Evolutionary conservation across 2,797 vertebrate species (phyloP), one percentile per base, ranked within the genome.

Genomic region (Peromyscus melanophrys): DNA sequence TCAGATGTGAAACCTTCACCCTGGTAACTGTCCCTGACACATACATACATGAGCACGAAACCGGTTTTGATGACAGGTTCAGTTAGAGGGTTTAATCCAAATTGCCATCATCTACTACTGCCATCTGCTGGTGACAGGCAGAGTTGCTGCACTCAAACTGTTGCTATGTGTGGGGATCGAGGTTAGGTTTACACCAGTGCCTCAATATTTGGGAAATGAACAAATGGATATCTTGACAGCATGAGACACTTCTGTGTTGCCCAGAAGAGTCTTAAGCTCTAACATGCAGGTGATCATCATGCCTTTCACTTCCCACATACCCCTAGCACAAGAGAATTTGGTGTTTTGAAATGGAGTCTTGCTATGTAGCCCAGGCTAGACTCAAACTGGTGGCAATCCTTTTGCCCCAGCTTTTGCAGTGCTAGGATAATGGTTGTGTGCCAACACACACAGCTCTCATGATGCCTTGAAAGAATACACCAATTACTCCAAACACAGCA

Each of bases 81-180:
- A 3, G 25, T 61, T 17, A 17, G 25, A 82, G 13, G 10, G 10
- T 61, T 43, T 16, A 90, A 89, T 1, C 21, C 10, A 57, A 69
- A 43, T 3, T 4, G 46, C 25, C 4, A 21, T 34, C 65, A 34
- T 2, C 37, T 9, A 17, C 49, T 86, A 52, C 91, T 93, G 89
- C 92, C 96, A 92, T 29, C 96, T 97, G 49, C 93, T 87, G 97
- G 95, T 63, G 4, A 0, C 2, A 10, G 0, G 9, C 4, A 43
- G 86, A 49, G 34, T 31, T 89, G 55, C 78, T 31, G 8, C 0
- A 46, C 67, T 69, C 46, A 13, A 21, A 8, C 7, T 1, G 25
- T 46, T 77, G 46, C 10, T 17, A 1, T 16, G 27, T 11, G 29
- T 6, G 37, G 25, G 14, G 34, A 34, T 0, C 27, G 10, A 2